Evolutionary conservation across 2,113 vertebrate genomes (phyloP), one percentile per base, ranked within the genome.

Genomic region (Scomber japonicus): DNA sequence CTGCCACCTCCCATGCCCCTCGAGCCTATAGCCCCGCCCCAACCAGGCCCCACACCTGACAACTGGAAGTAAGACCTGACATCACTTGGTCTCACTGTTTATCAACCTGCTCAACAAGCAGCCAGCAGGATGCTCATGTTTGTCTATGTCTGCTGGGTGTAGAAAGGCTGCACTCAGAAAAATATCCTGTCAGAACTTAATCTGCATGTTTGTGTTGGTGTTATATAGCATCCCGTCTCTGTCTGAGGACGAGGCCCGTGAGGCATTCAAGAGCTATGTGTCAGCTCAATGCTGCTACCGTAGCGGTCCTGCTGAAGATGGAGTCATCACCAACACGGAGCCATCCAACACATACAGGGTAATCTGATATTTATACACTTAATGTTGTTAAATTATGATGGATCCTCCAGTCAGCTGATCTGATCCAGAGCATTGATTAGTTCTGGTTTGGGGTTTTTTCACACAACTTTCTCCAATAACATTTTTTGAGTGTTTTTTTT

Each of bases 261-360:
- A 83, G 9, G 83, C 86, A 0, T 88, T 94, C 0, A 14, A 80
- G 40, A 55, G 5, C 15, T 92, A 80, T 3, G 90, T 51, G 3
- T 82, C 67, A 0, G 70, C 55, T 64, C 74, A 90, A 0, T 92
- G 91, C 71, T 96, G 94, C 82, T 95, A 91, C 50, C 71, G 84
- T 24, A 45, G 51, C 0, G 44, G 8, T 3, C 93, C 94, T 0
- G 94, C 81, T 0, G 14, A 62, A 0, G 85, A 95, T 3, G 93
- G 94, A 30, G 84, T 88, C 45, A 90, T 94, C 83, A 91, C 90
- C 30, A 87, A n/a, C 35, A 88, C 94, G 88, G 86, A 91, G 83
- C 50, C 93, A 0, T 93, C 83, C 53, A 92, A 88, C 78, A 95
- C 93, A 2, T 95, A 73, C 87, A 89, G 95, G 90, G 92, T 95